Evolutionary conservation across 2,888 invertebrate species (phyloP), one percentile per base, ranked within the genome.

Genomic region (Alsophila aescularia): DNA sequence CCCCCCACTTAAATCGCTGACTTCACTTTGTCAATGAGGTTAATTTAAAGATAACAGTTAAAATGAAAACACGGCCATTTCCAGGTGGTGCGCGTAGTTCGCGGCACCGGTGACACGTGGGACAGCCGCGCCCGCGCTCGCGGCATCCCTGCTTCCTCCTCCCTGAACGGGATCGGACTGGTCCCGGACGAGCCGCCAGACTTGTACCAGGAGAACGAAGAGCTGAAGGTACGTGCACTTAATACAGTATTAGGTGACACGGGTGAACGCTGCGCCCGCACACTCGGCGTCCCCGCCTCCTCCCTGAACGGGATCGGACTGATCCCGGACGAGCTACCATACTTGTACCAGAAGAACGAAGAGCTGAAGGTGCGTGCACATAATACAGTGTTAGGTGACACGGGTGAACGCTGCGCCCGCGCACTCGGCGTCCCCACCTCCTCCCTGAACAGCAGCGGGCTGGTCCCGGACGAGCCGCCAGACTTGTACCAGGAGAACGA

Each of bases 401-500:
- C 97, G 70, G 97, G 97, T 96, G 97, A 97, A 87, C 96, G 96
- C 70, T 92, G 96, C 52, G 96, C 96, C 0, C 93, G 96, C 47
- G 96, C 96, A 0, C 93, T 96, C 13, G 97, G 96, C 24, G 95
- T 96, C 32, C 96, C 96, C 1, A 96, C 96, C 2, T 96, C 96
- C 70, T 97, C 96, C 0, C 92, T 97, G 45, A 97, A 97, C 77
- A 97, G 97, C 12, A 96, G 96, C 52, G 97, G 97, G 0, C 90
- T 97, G 35, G 96, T 96, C 54, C 94, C 96, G 0, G 96, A 97
- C 71, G 97, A 97, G 61, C 95, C 96, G 10, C 95, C 96, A 0
- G 97, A 97, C 87, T 92, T 97, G 47, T 96, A 95, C 80, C 97
- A 97, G 77, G 97, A 98, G 84, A 98, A 98, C 76, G 97, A 97